Evolutionary conservation across 2,797 vertebrate species (phyloP).

Genomic region (Sebastes hubbsi): DNA sequence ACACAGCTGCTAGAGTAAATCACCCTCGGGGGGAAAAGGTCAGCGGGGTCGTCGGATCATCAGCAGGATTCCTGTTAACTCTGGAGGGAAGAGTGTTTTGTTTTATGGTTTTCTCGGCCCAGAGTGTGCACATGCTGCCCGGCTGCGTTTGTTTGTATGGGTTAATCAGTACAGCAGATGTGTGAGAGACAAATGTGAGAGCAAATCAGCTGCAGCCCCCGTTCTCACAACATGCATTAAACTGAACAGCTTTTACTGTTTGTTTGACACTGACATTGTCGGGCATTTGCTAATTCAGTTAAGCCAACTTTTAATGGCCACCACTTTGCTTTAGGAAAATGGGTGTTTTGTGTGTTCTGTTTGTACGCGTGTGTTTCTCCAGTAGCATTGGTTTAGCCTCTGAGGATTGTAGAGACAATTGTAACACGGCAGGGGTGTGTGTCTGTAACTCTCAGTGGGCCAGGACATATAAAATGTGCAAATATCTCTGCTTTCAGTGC

Average conservation of each 20-base stretch:
- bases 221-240: neutral
- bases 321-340: neutral
- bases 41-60: conserved; percentile 10
- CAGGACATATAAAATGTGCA: conserved; percentile 15
- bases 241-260: neutral
- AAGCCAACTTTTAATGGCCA: neutral
- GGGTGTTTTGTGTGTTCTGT: neutral
- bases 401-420: conserved; percentile 52
- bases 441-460: neutral
- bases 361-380: neutral
- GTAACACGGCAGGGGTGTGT: conserved; percentile 32
- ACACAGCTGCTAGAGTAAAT: conserved; percentile 63
- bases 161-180: conserved; percentile 65
- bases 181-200: conserved; percentile 39
- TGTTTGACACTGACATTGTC: neutral
- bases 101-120: conserved; percentile 23
- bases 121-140: neutral
- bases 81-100: conserved; percentile 1
- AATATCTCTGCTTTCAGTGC: conserved; percentile 27
- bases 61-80: conserved; percentile 37
- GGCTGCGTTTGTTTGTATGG: conserved; percentile 20
- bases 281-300: conserved; percentile 13
- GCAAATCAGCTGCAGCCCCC: conserved; percentile 16
- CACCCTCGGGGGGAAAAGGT: conserved; percentile 46
- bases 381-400: conserved; percentile 11